Percentiles rank a stretch among this genome's conserved stretches.
phyloP scores from a whole-genome alignment of 2,113 vertebrate species.

The Octodon degus region DNA sequence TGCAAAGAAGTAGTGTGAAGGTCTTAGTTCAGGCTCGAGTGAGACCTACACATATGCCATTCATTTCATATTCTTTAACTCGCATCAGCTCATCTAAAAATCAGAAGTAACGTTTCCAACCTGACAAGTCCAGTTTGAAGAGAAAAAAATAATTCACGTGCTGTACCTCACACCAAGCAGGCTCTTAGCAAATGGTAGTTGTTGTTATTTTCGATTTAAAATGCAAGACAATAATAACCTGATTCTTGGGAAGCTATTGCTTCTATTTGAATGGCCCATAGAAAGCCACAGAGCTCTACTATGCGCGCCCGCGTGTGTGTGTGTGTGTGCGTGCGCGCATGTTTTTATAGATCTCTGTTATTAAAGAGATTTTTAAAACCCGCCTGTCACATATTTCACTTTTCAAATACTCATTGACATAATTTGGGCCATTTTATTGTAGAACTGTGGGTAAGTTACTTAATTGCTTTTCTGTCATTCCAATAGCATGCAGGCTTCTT shows the following conservation, averaged over 20 bases:
- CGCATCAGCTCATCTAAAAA: background rate
- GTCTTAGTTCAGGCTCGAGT: background rate
- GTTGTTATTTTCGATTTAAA: constrained; percentile 57
- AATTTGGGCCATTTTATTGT: constrained; percentile 61
- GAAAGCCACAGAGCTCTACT: constrained; percentile 47
- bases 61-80: background rate
- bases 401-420: constrained; percentile 50
- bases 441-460: background rate
- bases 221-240: background rate
- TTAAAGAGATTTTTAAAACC: background rate
- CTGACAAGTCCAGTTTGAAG: background rate
- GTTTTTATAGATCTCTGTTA: background rate
- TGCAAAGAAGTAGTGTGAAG: too few species aligned
- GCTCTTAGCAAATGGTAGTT: background rate
- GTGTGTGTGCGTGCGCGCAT: background rate
- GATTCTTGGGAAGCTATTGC: background rate
- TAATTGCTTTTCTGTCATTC: constrained; percentile 47
- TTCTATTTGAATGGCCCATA: background rate
- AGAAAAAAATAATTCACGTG: background rate
- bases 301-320: background rate
- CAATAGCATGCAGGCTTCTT: constrained; percentile 40
- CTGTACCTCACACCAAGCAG: background rate
- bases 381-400: constrained; percentile 5
- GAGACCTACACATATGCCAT: background rate
- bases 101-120: background rate